Base-by-base conservation (phyloP, 2,888 invertebrate genomes). In the Vandiemenella viatica region DNA sequence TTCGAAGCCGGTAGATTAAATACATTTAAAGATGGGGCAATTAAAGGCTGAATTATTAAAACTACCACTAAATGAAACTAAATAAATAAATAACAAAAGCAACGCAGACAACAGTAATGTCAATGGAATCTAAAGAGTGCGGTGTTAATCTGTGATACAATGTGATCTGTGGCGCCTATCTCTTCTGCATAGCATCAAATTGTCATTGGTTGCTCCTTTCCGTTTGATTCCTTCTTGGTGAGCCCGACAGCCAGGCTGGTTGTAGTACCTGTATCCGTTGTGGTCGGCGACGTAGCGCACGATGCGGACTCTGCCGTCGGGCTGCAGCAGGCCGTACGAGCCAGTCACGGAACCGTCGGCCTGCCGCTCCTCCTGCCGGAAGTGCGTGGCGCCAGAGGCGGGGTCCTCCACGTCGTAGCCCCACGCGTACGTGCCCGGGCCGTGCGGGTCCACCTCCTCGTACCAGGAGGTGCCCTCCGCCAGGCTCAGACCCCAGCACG, bases 341-440 rank as follows among this genome's bases (percentile, higher is more conserved):
- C 86, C 86, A 1, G 71, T 68, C 0, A 83, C 77, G 3, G 82
- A 80, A 17, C 84, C 84, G 62, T 85, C 83, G 1, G 74, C 63
- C 53, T 74, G 75, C 23, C 79, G 70, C 56, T 81, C 77, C 61
- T 86, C 86, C 45, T 75, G 75, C 4, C 83, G 70, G 59, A 77
- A 85, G 60, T 85, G 85, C 5, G 72, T 69, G 57, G 84, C 83
- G 10, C 78, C 75, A 3, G 73, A 75, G 6, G 61, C 62, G 1
- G 74, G 67, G 60, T 85, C 83, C 37, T 76, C 70, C 6, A 81
- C 66, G 57, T 83, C 79, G 60, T 80, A 85, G 13, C 83, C 81
- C 60, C 80, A 85, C 0, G 79, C 74, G 60, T 84, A 84, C 0
- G 79, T 76, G 17, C 79, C 78, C 17, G 75, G 72, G 23, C 76